phyloP scores from a whole-genome alignment of 2,888 invertebrate species.

The Mythimna ferrago region DNA sequence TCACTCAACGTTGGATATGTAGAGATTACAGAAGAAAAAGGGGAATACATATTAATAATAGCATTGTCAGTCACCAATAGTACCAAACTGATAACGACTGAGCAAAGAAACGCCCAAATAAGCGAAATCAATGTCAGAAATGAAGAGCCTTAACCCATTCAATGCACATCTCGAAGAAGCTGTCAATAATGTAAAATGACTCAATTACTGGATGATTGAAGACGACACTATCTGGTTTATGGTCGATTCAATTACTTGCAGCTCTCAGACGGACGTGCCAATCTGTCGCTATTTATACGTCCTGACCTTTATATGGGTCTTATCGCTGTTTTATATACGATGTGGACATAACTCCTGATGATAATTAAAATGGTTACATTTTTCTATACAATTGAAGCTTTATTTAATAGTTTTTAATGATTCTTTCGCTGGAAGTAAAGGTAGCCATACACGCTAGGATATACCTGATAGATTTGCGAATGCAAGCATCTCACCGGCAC shows the following conservation, averaged over 20 bases:
- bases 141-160: not conserved
- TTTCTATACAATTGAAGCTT: conserved; percentile 18
- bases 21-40: not conserved
- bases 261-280: conserved; percentile 15
- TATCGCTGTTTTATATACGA: conserved; percentile 18
- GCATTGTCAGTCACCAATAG: too few species aligned
- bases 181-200: not conserved
- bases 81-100: too few species aligned
- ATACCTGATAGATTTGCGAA: not conserved
- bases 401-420: not conserved
- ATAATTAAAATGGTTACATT: conserved; percentile 19
- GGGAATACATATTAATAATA: too few species aligned
- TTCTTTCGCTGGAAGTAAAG: not conserved
- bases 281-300: conserved; percentile 26
- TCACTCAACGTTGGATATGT: not conserved
- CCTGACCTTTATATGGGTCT: conserved; percentile 21
- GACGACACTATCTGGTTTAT: conserved; percentile 15
- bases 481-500: not conserved
- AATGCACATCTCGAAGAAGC: not conserved
- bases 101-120: too few species aligned
- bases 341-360: conserved; percentile 20
- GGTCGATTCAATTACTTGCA: conserved; percentile 27
- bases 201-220: conserved; percentile 12
- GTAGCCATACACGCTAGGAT: too few species aligned
- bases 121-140: not conserved